Conservation (phyloP, 2,888 invertebrate genomes). For the Acleris sparsana region DNA sequence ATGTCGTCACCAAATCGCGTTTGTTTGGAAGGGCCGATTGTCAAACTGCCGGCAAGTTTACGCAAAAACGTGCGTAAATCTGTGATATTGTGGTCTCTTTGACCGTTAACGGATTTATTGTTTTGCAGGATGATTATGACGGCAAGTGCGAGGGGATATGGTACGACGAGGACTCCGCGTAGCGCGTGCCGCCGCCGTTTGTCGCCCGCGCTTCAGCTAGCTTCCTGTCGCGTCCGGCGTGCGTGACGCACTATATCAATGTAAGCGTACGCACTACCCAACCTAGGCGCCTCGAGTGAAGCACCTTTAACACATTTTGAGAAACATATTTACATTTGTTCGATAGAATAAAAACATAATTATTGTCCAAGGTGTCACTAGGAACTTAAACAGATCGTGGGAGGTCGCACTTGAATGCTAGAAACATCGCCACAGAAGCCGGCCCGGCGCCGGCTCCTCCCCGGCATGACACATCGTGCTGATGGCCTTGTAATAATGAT, state of each 20-base stretch:
- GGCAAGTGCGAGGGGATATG: slow-evolving; percentile 75
- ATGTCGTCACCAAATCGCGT: no score
- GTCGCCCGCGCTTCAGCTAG: slow-evolving; percentile 34
- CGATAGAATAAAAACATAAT: slow-evolving; percentile 21
- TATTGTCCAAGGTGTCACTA: slow-evolving; percentile 22
- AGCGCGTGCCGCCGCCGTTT: slow-evolving; percentile 53
- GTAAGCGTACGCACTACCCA: slow-evolving; percentile 10
- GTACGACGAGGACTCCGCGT: slow-evolving; percentile 80
- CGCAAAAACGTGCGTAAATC: no score
- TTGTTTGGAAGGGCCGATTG: no score
- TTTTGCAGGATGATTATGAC: slow-evolving; percentile 74
- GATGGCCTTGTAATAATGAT: slow-evolving; percentile 43
- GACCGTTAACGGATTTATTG: not conserved
- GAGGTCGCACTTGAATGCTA: slow-evolving; percentile 14
- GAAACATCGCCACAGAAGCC: slow-evolving; percentile 19
- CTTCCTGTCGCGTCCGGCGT: slow-evolving; percentile 7
- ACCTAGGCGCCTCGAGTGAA: slow-evolving; percentile 10
- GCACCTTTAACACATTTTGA: slow-evolving; percentile 21
- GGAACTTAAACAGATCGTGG: slow-evolving; percentile 17
- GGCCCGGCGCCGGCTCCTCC: slow-evolving; percentile 12
- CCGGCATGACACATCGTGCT: not conserved
- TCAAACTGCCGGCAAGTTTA: no score
- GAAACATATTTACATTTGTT: slow-evolving; percentile 33
- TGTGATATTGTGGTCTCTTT: not conserved
- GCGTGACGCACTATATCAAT: slow-evolving; percentile 10